These are phyloP conservation scores for Scyliorhinus canicula DNA, from an alignment of 2,797 vertebrate species.

Conservation along the genomic window DNA sequence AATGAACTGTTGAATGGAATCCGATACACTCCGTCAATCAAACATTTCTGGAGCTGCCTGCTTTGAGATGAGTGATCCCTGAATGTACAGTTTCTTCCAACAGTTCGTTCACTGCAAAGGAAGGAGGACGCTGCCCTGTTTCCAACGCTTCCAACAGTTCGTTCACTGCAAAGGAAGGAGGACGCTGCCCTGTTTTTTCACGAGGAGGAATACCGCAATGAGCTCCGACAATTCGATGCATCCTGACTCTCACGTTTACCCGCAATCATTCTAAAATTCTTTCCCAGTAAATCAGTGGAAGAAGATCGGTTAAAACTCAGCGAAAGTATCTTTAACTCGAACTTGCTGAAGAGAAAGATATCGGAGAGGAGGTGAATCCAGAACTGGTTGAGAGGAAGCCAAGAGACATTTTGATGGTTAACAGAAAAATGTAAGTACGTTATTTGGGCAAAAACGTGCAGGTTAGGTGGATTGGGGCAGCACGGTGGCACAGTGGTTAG, in stretches of 20 bases:
- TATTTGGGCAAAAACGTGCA: background rate
- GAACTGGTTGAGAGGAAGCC: background rate
- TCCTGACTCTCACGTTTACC: background rate
- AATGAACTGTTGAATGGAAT: background rate
- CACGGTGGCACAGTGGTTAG: no score
- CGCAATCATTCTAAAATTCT: background rate
- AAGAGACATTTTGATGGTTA: background rate
- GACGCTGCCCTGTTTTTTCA: no score
- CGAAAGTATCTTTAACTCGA: background rate
- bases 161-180: no score
- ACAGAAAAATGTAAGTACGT: background rate
- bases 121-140: background rate
- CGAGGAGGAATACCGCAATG: no score
- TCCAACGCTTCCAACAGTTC: no score
- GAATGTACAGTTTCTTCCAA: background rate
- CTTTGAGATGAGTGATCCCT: background rate
- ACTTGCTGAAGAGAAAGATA: background rate
- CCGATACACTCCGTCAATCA: no score
- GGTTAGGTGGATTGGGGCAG: no score
- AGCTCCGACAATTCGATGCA: no score
- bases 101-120: background rate
- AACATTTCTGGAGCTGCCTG: background rate
- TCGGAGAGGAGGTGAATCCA: background rate
- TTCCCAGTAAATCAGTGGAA: background rate
- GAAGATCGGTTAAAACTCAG: background rate